Evolutionary conservation across 2,113 vertebrate species (phyloP).

Genomic region (Pteronura brasiliensis): DNA sequence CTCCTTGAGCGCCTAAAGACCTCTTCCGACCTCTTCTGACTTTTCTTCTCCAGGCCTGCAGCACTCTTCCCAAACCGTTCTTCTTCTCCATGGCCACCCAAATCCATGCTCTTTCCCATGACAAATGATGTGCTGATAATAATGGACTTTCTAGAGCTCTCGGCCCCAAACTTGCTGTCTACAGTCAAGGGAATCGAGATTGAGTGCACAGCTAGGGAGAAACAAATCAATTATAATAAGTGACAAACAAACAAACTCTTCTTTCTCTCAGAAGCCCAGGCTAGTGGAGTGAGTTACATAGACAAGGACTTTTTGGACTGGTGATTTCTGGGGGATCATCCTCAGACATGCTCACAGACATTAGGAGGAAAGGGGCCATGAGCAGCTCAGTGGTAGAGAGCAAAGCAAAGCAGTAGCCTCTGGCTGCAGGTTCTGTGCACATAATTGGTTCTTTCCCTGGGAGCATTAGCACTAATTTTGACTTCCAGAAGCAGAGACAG

Average conservation of each 20-base stretch:
- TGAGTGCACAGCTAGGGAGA: constrained; percentile 40
- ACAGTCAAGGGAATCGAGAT: not conserved
- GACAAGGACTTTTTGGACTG: not conserved
- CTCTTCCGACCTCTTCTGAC: not conserved
- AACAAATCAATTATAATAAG: constrained; percentile 55
- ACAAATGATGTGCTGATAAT: not conserved
- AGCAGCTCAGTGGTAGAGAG: not conserved
- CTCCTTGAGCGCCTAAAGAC: not conserved
- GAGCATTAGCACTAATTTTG: not conserved
- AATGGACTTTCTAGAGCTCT: constrained; percentile 45
- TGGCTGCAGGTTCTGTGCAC: not conserved
- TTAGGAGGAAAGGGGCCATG: not conserved
- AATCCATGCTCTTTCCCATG: not conserved
- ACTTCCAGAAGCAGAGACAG: not conserved
- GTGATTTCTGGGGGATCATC: not conserved
- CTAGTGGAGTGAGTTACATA: not conserved
- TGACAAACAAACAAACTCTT: constrained; percentile 32
- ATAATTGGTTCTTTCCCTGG: not conserved
- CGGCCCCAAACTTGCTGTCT: not conserved
- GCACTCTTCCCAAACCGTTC: not conserved
- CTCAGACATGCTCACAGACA: not conserved
- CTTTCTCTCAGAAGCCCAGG: constrained; percentile 13
- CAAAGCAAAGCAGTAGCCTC: not conserved
- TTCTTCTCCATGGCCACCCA: not conserved
- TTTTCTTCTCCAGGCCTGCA: not conserved